These are phyloP conservation scores for Drosophila pegasa DNA, from an alignment of 2,888 invertebrate genomes.

Conservation along the genomic window DNA sequence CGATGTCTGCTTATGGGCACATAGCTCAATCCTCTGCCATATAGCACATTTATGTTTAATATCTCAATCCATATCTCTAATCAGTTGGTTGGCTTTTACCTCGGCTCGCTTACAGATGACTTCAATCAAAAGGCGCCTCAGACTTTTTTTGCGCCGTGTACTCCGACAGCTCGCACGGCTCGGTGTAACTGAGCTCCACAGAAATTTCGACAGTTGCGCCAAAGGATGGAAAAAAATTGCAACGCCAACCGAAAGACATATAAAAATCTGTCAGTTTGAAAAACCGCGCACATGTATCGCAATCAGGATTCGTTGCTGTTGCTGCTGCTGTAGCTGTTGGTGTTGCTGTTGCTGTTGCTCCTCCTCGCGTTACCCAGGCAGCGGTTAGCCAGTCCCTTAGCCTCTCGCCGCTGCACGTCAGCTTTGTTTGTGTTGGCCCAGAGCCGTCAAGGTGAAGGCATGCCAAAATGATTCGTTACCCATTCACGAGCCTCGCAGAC, in stretches of 20 bases:
- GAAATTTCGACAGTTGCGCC: slow-evolving; percentile 58
- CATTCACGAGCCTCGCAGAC: slow-evolving; percentile 42
- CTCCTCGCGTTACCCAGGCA: slow-evolving; percentile 22
- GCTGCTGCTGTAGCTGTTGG: too few species aligned
- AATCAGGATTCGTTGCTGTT: slow-evolving; percentile 61
- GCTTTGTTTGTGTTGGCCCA: slow-evolving; percentile 48
- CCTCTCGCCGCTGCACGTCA: slow-evolving; percentile 47
- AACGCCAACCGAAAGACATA: slow-evolving; percentile 63
- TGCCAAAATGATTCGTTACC: slow-evolving; percentile 61
- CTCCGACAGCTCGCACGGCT: slow-evolving; percentile 25
- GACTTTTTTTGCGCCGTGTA: slow-evolving; percentile 44
- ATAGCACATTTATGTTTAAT: slow-evolving; percentile 4
- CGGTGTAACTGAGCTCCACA: slow-evolving; percentile 20
- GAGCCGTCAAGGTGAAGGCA: slow-evolving; percentile 55
- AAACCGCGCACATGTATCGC: slow-evolving; percentile 75
- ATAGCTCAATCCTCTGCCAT: background rate
- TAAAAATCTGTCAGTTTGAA: slow-evolving; percentile 77
- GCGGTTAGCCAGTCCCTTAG: slow-evolving; percentile 17
- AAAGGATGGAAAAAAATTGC: slow-evolving; percentile 41
- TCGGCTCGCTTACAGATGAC: background rate
- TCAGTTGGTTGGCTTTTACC: background rate
- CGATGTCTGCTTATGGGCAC: background rate
- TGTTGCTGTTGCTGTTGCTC: slow-evolving; percentile 42
- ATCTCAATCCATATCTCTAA: background rate
- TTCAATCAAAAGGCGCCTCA: slow-evolving; percentile 23